phyloP scores from a whole-genome alignment of 1,140 invertebrate species.

The Brachionus koreanus region DNA sequence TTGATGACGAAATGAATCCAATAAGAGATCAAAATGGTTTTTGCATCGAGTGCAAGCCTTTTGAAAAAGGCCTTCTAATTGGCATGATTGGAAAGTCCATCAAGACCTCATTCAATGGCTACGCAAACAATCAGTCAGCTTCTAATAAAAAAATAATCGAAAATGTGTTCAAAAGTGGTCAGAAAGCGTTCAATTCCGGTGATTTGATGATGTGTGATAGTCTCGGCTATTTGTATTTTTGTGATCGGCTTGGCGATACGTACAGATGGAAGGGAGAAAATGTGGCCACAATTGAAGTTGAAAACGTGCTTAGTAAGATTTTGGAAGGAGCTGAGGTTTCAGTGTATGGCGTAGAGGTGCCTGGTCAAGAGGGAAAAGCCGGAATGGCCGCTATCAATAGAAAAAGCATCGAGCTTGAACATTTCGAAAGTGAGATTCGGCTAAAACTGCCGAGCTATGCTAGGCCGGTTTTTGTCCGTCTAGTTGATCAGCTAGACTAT shows the following conservation, averaged over 20 bases:
- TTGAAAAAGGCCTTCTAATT: constrained; percentile 92
- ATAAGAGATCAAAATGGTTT: constrained; percentile 63
- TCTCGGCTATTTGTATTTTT: constrained; percentile 90
- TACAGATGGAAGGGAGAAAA: constrained; percentile 95
- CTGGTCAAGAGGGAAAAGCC: constrained; percentile 50
- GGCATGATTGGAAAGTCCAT: constrained; percentile 80
- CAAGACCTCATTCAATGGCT: constrained; percentile 66
- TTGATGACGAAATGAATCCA: constrained; percentile 47
- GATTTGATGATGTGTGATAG: constrained; percentile 87
- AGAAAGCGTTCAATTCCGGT: constrained; percentile 87
- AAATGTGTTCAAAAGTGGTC: constrained; percentile 84
- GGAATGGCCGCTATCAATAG: constrained; percentile 23
- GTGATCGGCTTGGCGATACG: constrained; percentile 92
- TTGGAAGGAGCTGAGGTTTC: constrained; percentile 82
- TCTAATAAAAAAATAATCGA: constrained; percentile 85
- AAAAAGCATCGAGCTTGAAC: background rate
- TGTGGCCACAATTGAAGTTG: constrained; percentile 94
- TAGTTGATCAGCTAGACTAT: constrained; percentile 16
- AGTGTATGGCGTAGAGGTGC: constrained; percentile 85
- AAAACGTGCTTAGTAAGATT: constrained; percentile 76
- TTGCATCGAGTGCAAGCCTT: constrained; percentile 72
- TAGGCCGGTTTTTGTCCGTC: constrained; percentile 14
- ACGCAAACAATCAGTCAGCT: constrained; percentile 79
- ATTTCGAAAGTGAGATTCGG: background rate
- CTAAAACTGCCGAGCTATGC: background rate